Evolutionary conservation across 2,888 invertebrate species (phyloP).

Genomic region (Apotomis turbidana): DNA sequence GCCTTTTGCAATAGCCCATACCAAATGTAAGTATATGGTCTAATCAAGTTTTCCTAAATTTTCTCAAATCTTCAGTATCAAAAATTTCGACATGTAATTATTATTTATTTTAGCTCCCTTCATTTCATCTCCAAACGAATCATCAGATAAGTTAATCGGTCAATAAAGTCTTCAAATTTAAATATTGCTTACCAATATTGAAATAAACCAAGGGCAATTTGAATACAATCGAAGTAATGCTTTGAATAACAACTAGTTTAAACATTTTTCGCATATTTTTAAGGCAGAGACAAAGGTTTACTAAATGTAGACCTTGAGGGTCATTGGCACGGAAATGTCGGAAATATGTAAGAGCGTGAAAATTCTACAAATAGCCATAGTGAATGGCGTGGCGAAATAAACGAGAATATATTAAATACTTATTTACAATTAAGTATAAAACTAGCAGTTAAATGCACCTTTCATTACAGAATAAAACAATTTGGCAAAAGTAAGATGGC

Average conservation of each 20-base stretch:
- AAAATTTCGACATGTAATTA: no score
- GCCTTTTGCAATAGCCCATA: no score
- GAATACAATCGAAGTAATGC: constrained; percentile 34
- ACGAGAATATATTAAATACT: not conserved
- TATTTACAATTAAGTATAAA: no score
- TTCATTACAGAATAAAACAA: no score
- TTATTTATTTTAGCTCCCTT: no score
- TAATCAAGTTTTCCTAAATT: no score
- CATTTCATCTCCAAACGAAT: not conserved
- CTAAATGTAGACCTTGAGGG: constrained; percentile 21
- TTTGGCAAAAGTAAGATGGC: no score
- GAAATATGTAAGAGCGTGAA: constrained; percentile 19
- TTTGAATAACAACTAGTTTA: constrained; percentile 20
- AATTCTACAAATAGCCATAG: constrained; percentile 16
- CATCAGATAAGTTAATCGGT: not conserved
- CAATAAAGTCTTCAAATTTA: not conserved
- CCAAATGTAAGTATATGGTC: no score
- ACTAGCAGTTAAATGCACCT: no score
- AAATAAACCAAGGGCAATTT: constrained; percentile 14
- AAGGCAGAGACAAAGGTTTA: constrained; percentile 21
- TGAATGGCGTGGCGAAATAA: not conserved
- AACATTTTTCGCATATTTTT: constrained; percentile 32
- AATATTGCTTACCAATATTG: constrained; percentile 10
- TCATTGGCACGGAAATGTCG: constrained; percentile 18
- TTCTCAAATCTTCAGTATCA: no score